Evolutionary conservation across 2,113 vertebrate species (phyloP).

Genomic region (Atlantisia rogersi): DNA sequence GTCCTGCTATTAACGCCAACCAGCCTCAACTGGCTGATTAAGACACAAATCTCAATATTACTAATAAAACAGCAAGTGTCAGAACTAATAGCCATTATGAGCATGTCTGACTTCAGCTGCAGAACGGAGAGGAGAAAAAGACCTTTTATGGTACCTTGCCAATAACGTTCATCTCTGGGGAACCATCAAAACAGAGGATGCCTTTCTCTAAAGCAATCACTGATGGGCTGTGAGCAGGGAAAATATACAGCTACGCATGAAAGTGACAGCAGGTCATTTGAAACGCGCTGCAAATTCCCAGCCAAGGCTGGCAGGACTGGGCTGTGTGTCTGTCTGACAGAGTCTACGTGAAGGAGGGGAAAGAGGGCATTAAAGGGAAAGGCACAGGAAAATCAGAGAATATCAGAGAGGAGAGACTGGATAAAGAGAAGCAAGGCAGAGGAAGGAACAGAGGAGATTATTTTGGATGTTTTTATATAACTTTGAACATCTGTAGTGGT

Average conservation of each 20-base stretch:
- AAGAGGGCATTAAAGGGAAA: not conserved
- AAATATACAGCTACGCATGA: not conserved
- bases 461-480: too few species aligned
- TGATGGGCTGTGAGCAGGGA: constrained; percentile 7
- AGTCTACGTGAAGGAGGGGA: not conserved
- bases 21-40: not conserved
- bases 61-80: not conserved
- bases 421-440: not conserved
- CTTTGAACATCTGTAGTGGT: not conserved
- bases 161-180: constrained; percentile 64
- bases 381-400: not conserved
- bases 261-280: not conserved
- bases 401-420: not conserved
- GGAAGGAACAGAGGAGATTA: not conserved
- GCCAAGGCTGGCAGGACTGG: not conserved
- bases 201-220: constrained; percentile 64
- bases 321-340: not conserved
- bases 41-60: constrained; percentile 1
- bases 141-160: constrained; percentile 51
- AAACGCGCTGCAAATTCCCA: not conserved
- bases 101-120: not conserved
- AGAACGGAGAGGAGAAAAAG: not conserved
- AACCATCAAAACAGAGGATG: constrained; percentile 74
- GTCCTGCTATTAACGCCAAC: not conserved
- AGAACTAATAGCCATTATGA: not conserved